Evolutionary conservation across 2,888 invertebrate genomes (phyloP).

Genomic region (Sicus ferrugineus): DNA sequence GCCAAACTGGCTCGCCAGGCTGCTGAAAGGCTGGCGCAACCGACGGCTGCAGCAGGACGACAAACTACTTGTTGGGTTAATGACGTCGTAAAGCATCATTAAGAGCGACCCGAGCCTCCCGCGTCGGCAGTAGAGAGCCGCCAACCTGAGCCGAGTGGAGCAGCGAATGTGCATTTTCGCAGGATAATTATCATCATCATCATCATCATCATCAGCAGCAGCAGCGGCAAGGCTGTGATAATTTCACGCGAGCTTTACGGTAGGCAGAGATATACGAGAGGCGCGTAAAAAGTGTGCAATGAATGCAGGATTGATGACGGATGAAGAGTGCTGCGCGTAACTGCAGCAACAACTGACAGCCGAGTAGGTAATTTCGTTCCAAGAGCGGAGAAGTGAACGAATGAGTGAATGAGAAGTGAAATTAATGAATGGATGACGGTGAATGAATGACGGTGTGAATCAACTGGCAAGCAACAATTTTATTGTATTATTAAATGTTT

Average conservation of each 20-base stretch:
- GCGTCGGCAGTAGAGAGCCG: not conserved
- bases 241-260: slow-evolving; percentile 14
- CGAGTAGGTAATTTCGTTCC: slow-evolving; percentile 19
- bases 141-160: not conserved
- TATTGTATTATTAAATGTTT: not conserved
- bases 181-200: slow-evolving; percentile 41
- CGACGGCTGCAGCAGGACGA: not conserved
- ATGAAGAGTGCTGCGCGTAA: not conserved
- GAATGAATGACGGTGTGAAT: not conserved
- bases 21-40: not conserved
- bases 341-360: slow-evolving; percentile 2
- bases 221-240: slow-evolving; percentile 16
- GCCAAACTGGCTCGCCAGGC: not conserved
- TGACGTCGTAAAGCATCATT: slow-evolving; percentile 36
- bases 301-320: not conserved
- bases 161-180: slow-evolving; percentile 34
- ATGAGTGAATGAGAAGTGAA: not conserved
- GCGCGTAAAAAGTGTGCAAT: not conserved
- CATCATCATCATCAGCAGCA: no score
- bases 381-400: not conserved
- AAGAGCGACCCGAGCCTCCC: slow-evolving; percentile 20
- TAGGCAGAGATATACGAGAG: not conserved
- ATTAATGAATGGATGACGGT: not conserved
- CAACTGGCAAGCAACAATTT: not conserved
- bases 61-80: slow-evolving; percentile 39